Conservation (phyloP, 1,140 invertebrate genomes). For the Adoxophyes honmai region DNA sequence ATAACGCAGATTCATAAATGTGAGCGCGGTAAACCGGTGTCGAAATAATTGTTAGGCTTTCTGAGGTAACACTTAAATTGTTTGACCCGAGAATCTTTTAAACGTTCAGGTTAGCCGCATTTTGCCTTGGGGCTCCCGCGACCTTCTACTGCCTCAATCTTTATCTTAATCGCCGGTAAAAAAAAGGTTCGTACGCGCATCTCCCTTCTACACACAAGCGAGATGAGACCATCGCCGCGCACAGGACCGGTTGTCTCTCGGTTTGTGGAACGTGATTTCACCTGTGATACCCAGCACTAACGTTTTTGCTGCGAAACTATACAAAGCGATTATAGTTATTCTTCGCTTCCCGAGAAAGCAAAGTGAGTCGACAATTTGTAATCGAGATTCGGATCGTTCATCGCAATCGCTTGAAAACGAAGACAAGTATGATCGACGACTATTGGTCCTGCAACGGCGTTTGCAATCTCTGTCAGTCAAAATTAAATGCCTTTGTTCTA, state of each 20-base stretch:
- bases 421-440: slow-evolving; percentile 4
- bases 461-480: neutral
- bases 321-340: slow-evolving; percentile 21
- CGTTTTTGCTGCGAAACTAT: slow-evolving; percentile 26
- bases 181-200: neutral
- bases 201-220: slow-evolving; percentile 6
- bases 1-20: neutral
- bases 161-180: slow-evolving; percentile 11
- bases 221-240: slow-evolving; percentile 1
- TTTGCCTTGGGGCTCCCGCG: neutral
- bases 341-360: slow-evolving; percentile 34
- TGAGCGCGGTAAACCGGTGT: neutral
- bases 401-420: slow-evolving; percentile 12
- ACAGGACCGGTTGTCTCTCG: slow-evolving; percentile 39
- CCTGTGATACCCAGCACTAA: slow-evolving; percentile 25
- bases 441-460: neutral
- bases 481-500: neutral
- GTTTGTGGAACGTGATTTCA: slow-evolving; percentile 57
- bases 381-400: slow-evolving; percentile 22
- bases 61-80: neutral
- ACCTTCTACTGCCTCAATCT: slow-evolving; percentile 6
- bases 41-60: neutral
- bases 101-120: neutral
- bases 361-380: slow-evolving; percentile 23
- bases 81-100: slow-evolving; percentile 1